Percentiles rank a stretch among this genome's conserved stretches.
Evolutionary conservation across 1,140 invertebrate genomes (phyloP).

Genomic region (Macrobrachium nipponense): DNA sequence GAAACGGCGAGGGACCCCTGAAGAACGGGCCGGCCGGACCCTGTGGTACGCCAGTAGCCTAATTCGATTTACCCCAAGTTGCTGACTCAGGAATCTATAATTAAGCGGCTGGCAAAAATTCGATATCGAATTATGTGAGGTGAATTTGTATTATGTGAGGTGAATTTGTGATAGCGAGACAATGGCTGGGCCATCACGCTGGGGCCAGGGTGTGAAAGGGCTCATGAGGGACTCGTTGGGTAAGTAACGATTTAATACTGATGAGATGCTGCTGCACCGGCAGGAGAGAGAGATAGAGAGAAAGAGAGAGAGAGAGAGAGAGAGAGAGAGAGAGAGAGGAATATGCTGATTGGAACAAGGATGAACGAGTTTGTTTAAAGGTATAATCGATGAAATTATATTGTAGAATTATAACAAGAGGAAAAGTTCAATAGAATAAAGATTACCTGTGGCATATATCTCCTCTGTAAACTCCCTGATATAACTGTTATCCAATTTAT

Average conservation of each 20-base stretch:
- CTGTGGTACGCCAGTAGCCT: slow-evolving; percentile 49
- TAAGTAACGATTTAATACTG: slow-evolving; percentile 58
- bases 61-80: slow-evolving; percentile 58
- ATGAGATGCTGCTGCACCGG: slow-evolving; percentile 32
- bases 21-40: background rate
- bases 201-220: slow-evolving; percentile 45
- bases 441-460: too few relatives aligned
- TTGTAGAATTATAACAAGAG: too few relatives aligned
- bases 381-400: background rate
- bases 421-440: too few relatives aligned
- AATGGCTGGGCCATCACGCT: slow-evolving; percentile 44
- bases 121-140: slow-evolving; percentile 61
- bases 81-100: slow-evolving; percentile 59
- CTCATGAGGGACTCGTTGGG: slow-evolving; percentile 53
- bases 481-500: too few relatives aligned
- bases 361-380: background rate
- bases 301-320: slow-evolving; percentile 1
- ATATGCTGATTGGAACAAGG: background rate
- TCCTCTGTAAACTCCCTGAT: too few relatives aligned
- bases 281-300: background rate
- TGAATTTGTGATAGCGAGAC: slow-evolving; percentile 59
- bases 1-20: too few relatives aligned
- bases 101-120: slow-evolving; percentile 57
- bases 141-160: slow-evolving; percentile 47
- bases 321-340: background rate